Evolutionary conservation across 2,888 invertebrate species (phyloP).

Genomic region (Pogonocherus hispidulus): DNA sequence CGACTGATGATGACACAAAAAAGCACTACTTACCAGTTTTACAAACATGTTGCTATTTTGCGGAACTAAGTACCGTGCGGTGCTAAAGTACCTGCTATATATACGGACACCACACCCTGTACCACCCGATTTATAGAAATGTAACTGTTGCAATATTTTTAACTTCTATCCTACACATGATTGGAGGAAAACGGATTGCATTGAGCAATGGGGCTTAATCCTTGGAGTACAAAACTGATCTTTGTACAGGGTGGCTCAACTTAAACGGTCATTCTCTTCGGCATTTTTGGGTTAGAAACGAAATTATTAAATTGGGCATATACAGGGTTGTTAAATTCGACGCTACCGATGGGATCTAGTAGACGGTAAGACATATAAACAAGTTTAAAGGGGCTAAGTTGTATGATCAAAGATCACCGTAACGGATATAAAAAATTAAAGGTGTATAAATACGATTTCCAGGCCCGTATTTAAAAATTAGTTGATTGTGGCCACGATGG

Average conservation of each 20-base stretch:
- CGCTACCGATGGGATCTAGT: no score
- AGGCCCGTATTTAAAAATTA: no score
- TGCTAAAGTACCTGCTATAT: constrained; percentile 44
- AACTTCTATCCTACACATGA: not conserved
- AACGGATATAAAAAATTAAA: no score
- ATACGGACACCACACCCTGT: constrained; percentile 45
- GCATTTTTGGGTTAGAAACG: no score
- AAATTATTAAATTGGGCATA: no score
- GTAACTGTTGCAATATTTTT: constrained; percentile 1
- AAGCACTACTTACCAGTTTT: constrained; percentile 67
- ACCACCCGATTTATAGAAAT: constrained; percentile 3
- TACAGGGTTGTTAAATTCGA: no score
- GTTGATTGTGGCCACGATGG: no score
- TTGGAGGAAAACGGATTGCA: not conserved
- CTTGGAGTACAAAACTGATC: constrained; percentile 49
- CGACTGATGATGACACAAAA: not conserved
- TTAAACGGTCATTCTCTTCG: no score
- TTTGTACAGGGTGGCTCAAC: constrained; percentile 41
- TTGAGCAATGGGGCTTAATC: constrained; percentile 16
- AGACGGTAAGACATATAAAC: no score
- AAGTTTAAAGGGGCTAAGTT: no score
- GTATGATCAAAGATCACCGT: no score
- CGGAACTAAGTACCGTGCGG: constrained; percentile 35
- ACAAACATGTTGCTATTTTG: constrained; percentile 65
- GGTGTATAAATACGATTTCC: no score